Percentiles rank a stretch among this genome's conserved stretches.
Evolutionary conservation across 2,888 invertebrate species (phyloP).

Genomic region (Unio pictorum): DNA sequence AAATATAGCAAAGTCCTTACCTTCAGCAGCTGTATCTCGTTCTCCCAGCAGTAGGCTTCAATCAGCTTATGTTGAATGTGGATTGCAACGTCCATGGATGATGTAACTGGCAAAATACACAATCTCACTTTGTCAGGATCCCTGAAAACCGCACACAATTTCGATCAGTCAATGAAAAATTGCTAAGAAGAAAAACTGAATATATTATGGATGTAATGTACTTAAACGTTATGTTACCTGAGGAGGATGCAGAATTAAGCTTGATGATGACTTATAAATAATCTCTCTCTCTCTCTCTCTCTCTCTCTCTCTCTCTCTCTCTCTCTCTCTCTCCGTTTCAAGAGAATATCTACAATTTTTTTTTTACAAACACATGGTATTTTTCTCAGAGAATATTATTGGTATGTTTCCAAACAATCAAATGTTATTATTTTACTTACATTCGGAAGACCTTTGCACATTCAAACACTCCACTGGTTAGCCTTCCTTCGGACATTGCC

Average conservation of each 20-base stretch:
- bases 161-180: background rate
- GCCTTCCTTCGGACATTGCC: conserved; percentile 20
- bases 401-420: too few relatives aligned
- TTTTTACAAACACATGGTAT: too few relatives aligned
- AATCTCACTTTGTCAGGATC: conserved; percentile 62
- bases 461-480: conserved; percentile 59
- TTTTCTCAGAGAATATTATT: too few relatives aligned
- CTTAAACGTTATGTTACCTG: too few relatives aligned
- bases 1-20: conserved; percentile 30
- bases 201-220: background rate
- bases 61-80: conserved; percentile 68
- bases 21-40: conserved; percentile 63
- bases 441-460: conserved; percentile 60
- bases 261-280: too few relatives aligned
- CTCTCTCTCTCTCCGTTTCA: too few relatives aligned
- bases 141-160: conserved; percentile 37
- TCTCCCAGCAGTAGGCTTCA: conserved; percentile 68
- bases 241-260: too few relatives aligned
- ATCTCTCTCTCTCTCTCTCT: too few relatives aligned
- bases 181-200: background rate
- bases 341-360: too few relatives aligned
- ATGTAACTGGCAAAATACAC: conserved; percentile 59
- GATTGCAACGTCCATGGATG: conserved; percentile 55
- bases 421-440: conserved; percentile 35
- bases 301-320: too few relatives aligned